phyloP scores from a whole-genome alignment of 2,888 invertebrate species.

The Erynnis tages region DNA sequence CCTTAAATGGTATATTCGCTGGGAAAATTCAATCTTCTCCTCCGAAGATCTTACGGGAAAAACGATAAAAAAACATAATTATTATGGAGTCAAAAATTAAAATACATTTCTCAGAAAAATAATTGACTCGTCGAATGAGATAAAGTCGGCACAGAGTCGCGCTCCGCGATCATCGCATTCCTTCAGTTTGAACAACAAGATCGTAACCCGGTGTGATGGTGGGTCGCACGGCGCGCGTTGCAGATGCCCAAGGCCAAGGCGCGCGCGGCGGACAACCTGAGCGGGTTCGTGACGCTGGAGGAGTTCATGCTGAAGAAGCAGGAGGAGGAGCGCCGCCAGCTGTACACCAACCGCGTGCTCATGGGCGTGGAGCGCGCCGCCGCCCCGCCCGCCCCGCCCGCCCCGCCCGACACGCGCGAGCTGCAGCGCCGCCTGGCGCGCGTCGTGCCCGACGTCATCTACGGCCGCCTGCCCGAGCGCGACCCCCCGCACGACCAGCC shows the following conservation, averaged over 20 bases:
- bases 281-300: constrained; percentile 88
- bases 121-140: too few relatives aligned
- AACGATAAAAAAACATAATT: too few relatives aligned
- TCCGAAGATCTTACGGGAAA: too few relatives aligned
- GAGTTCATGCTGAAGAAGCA: constrained; percentile 90
- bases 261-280: constrained; percentile 73
- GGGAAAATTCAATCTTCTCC: too few relatives aligned
- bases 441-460: constrained; percentile 80
- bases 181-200: too few relatives aligned
- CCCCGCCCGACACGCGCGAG: constrained; percentile 65
- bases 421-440: constrained; percentile 46
- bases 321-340: constrained; percentile 82
- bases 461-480: constrained; percentile 59
- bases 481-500: constrained; percentile 33
- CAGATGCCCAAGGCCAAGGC: constrained; percentile 34
- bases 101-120: too few relatives aligned
- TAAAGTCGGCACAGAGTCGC: too few relatives aligned
- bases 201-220: too few relatives aligned
- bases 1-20: too few relatives aligned
- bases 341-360: constrained; percentile 80
- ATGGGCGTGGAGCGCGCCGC: constrained; percentile 67
- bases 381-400: constrained; percentile 31
- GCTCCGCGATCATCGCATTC: too few relatives aligned
- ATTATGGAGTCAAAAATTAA: too few relatives aligned
- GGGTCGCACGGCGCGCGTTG: too few relatives aligned